These are phyloP conservation scores for Byasa hedistus DNA, from an alignment of 2,888 invertebrate genomes.

Conservation along the genomic window DNA sequence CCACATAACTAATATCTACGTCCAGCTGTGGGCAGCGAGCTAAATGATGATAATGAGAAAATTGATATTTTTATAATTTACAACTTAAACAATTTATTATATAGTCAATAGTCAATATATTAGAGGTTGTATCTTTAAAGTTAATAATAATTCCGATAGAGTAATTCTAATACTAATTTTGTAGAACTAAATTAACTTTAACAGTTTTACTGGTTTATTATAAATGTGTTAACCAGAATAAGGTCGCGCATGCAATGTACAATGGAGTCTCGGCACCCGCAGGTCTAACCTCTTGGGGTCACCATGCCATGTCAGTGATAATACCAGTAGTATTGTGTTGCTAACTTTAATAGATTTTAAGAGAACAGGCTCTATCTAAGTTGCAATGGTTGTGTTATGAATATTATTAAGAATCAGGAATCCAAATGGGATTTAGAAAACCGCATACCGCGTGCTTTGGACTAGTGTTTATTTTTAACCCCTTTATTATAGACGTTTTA, in stretches of 20 bases:
- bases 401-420: neutral
- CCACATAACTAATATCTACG: too few species aligned
- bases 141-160: too few species aligned
- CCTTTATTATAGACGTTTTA: constrained; percentile 7
- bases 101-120: too few species aligned
- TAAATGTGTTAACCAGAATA: neutral
- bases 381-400: neutral
- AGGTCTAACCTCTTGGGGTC: neutral
- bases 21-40: too few species aligned
- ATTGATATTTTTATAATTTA: too few species aligned
- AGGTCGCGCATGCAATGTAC: neutral
- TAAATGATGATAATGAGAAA: too few species aligned
- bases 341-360: neutral
- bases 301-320: neutral
- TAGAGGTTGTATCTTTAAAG: too few species aligned
- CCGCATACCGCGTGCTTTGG: constrained; percentile 37
- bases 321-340: neutral
- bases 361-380: neutral
- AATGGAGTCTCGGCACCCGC: neutral
- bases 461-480: constrained; percentile 37
- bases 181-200: neutral
- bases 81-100: too few species aligned
- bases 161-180: too few species aligned
- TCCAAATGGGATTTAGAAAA: constrained; percentile 56
- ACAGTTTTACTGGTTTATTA: neutral